These are phyloP conservation scores for Sebastes cheni DNA, from an alignment of 2,797 vertebrate genomes.

Conservation along the genomic window DNA sequence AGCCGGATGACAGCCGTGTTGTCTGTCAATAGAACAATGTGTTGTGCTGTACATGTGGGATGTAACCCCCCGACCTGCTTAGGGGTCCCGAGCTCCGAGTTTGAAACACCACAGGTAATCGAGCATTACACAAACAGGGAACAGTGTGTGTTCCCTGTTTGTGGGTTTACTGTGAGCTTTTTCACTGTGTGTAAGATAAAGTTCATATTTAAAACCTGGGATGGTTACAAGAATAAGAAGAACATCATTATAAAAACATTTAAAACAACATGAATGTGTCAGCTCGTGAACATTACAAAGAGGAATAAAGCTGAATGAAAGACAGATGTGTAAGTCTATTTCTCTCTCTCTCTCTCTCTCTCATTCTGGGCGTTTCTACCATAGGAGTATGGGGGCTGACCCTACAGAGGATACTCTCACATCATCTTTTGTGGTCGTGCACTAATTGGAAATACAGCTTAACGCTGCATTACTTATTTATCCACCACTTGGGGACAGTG, in stretches of 20 bases:
- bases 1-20: background rate
- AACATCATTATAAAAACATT: slow-evolving; percentile 23
- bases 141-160: background rate
- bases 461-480: background rate
- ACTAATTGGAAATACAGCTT: background rate
- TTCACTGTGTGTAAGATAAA: slow-evolving; percentile 27
- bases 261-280: slow-evolving; percentile 36
- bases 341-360: background rate
- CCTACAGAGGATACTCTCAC: background rate
- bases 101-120: background rate
- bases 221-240: slow-evolving; percentile 6
- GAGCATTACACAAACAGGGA: background rate
- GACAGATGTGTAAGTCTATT: background rate
- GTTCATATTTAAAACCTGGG: slow-evolving; percentile 31
- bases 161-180: slow-evolving; percentile 1
- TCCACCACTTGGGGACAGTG: background rate
- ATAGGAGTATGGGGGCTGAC: no score
- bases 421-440: background rate
- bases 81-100: background rate
- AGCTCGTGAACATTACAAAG: slow-evolving; percentile 23
- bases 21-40: background rate
- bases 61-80: background rate
- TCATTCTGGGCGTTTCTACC: background rate
- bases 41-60: slow-evolving; percentile 18
- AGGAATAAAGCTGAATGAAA: slow-evolving; percentile 55